A percentile compares a stretch with the other conserved stretches of the same genome.
Conservation (phyloP, 2,888 invertebrate species). For the Pyrgus malvae region DNA sequence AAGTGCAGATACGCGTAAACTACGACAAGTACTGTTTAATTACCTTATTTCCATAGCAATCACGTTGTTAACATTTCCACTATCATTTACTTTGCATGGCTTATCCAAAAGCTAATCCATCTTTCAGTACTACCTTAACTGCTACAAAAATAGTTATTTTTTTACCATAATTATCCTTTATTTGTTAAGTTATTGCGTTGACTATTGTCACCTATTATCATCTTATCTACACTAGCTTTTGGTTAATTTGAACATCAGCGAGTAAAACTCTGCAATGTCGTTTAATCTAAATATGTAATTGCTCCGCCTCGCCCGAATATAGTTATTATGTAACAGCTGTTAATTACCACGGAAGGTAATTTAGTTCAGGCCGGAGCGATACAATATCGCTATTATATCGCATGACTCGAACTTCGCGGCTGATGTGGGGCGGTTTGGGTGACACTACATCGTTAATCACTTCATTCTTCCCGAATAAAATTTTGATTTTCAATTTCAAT, state of each 20-base stretch:
- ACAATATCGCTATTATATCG: conserved; percentile 75
- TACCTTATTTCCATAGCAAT: conserved; percentile 25
- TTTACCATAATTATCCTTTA: too few relatives aligned
- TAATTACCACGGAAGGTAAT: conserved; percentile 69
- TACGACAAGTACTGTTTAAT: conserved; percentile 21
- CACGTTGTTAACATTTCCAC: conserved; percentile 7
- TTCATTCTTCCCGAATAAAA: conserved; percentile 63
- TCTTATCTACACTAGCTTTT: too few relatives aligned
- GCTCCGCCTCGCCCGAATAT: conserved; percentile 1
- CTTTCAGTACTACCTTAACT: neutral
- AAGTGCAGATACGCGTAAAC: conserved; percentile 28
- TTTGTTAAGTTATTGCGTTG: too few relatives aligned
- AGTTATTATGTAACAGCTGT: conserved; percentile 52
- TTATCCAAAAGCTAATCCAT: too few relatives aligned
- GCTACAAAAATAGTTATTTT: too few relatives aligned
- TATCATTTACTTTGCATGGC: neutral
- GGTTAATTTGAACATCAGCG: neutral
- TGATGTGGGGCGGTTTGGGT: conserved; percentile 56
- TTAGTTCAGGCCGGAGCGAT: conserved; percentile 65
- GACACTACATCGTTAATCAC: conserved; percentile 77
- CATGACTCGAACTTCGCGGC: conserved; percentile 70
- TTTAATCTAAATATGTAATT: conserved; percentile 8
- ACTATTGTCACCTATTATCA: too few relatives aligned
- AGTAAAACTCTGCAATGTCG: neutral
- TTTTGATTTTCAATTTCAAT: conserved; percentile 77